Evolutionary conservation across 2,888 invertebrate genomes (phyloP), one percentile per base, ranked within the genome.

Genomic region (Phanerotoma sp.): DNA sequence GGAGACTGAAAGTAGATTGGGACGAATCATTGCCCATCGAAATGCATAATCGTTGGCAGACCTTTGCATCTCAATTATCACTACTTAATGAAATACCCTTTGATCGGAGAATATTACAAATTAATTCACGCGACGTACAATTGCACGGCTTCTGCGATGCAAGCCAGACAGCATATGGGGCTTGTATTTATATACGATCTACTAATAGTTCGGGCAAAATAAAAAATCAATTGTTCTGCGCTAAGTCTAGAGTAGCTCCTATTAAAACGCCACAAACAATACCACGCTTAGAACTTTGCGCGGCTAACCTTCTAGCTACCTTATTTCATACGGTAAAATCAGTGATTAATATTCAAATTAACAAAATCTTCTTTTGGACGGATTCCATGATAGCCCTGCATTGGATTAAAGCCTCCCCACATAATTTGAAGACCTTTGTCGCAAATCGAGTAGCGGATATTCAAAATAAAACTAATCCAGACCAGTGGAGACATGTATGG

Each of bases 1-100:
- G 66, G 66, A 33, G 47, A 48, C n/a, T 51, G 7, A 64, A 63
- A 32, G 9, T 63, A 0, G 57, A 59, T 13, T 64, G 63, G 63
- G 61, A 65, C 28, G 64, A 66, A 37, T 61, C 63, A 11, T 16
- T 62, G 3, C 65, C 63, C 1, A 13, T 3, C 1, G 42, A 56
- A 5, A 32, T 62, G 3, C 41, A 61, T 10, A 42, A 55, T 9
- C 49, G 40, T 13, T 65, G 62, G 64, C 28, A 9, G 3, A 22
- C 51, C 15, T 62, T 51, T 42, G 28, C 30, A 3, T 13, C 51
- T 13, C 58, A 62, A 32, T 28, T 64, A 21, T 18, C 25, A 16
- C 5, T 22, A 3, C 22, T 66, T 1, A 58, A 62, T 37, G 18
- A 62, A 1, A 18, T 64, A 3, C 7, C 40, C 4, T 58, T 65